Evolutionary conservation across 2,797 vertebrate species (phyloP), one percentile per base, ranked within the genome.

Genomic region (Synanceia verrucosa): DNA sequence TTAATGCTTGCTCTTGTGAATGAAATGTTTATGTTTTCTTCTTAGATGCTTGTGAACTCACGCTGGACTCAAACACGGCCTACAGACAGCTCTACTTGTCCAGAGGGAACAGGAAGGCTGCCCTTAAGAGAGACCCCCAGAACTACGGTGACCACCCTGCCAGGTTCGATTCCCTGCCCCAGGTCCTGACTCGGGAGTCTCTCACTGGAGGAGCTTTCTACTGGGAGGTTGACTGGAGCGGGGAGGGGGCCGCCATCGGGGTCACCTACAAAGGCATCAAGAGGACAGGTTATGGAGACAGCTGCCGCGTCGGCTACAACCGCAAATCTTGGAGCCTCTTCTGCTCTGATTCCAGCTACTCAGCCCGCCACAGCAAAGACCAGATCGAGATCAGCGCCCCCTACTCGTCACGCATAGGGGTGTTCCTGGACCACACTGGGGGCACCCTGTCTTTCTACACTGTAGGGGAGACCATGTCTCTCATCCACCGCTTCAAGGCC

Each of bases 191-290:
- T 58, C 86, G 73, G 65, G 95, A 95, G 79, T 13, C 93, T 23
- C 88, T 95, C 31, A 82, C 91, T 0, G 90, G 89, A 23, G 92
- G 91, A 0, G 70, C 89, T 43, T 94, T 88, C 86, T 95, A 95
- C 90, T 95, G 94, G 94, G 95, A 95, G 89, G 86, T 95, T 24
- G 95, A 95, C 23, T 95, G 94, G 95, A 95, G 94, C 0, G 95
- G 94, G 11, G 94, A 95, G 65, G 94, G 94, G 1, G 93, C 91
- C 1, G 89, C 94, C 62, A 44, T 95, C 0, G 95, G 95, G 1
- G 69, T 95, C 87, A 89, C 94, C 62, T 94, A 94, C 88, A 94
- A 90, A 75, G 88, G 93, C 68, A 95, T 95, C 87, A 94, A 95
- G 86, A 91, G 94, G 69, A 77, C 68, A 1, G 94, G 95, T 26